These are phyloP conservation scores for Brachypalpus laphriformis DNA, from an alignment of 2,888 invertebrate species.

Conservation along the genomic window DNA sequence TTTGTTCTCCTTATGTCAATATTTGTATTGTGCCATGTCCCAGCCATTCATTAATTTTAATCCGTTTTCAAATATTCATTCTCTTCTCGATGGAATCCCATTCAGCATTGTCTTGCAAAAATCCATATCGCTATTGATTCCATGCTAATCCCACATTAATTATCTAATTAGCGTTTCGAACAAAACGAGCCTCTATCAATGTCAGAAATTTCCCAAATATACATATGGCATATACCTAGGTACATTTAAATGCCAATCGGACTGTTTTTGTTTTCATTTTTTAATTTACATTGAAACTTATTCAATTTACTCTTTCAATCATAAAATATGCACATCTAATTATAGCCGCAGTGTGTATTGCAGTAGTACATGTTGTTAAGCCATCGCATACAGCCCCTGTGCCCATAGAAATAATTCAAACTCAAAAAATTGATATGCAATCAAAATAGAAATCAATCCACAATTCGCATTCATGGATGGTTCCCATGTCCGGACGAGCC, in stretches of 20 bases:
- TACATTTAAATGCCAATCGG: conserved; percentile 5
- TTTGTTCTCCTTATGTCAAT: conserved; percentile 10
- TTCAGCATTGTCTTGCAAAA: conserved; percentile 30
- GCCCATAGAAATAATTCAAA: neutral
- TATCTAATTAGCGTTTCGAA: conserved; percentile 45
- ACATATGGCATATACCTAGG: neutral
- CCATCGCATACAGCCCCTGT: neutral
- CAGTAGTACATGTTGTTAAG: neutral
- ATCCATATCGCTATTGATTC: conserved; percentile 16
- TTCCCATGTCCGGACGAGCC: neutral
- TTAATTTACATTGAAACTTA: conserved; percentile 39
- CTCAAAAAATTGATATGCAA: conserved; percentile 24
- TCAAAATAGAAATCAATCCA: conserved; percentile 23
- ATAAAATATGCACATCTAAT: conserved; percentile 64
- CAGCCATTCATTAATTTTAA: conserved; percentile 33
- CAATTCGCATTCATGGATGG: neutral
- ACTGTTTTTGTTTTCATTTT: neutral
- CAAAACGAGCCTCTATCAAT: conserved; percentile 10
- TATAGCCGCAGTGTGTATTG: conserved; percentile 25
- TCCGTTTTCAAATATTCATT: conserved; percentile 39
- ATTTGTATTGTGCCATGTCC: neutral
- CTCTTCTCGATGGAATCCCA: neutral
- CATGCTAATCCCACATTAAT: conserved; percentile 53
- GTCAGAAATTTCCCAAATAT: neutral
- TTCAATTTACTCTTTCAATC: conserved; percentile 47